These are phyloP conservation scores for Polyommatus icarus DNA, from an alignment of 2,888 invertebrate species.

Conservation along the genomic window DNA sequence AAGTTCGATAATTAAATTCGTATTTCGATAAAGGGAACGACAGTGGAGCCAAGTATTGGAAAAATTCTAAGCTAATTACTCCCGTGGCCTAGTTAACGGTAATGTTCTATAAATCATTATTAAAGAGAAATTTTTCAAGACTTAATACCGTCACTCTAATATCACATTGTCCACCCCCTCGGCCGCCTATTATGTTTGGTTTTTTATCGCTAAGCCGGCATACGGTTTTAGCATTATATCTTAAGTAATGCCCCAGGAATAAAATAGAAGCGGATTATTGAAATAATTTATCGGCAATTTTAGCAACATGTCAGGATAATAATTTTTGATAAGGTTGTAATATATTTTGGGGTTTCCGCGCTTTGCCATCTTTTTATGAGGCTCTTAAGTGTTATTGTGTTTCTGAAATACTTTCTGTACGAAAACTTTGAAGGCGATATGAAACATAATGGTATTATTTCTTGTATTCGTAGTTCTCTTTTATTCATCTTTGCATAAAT, in stretches of 20 bases:
- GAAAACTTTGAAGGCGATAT: not conserved
- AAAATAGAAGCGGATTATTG: conserved; percentile 40
- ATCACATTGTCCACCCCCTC: conserved; percentile 52
- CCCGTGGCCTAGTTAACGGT: not conserved
- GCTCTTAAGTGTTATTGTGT: conserved; percentile 9
- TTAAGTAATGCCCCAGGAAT: conserved; percentile 18
- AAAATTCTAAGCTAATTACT: conserved; percentile 12
- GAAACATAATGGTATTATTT: not conserved
- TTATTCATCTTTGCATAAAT: not conserved
- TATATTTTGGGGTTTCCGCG: conserved; percentile 11
- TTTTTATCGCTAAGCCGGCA: conserved; percentile 67
- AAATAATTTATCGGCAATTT: conserved; percentile 30
- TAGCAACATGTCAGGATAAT: conserved; percentile 30
- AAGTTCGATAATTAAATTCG: not conserved
- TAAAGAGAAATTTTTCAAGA: conserved; percentile 42
- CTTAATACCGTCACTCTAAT: conserved; percentile 49
- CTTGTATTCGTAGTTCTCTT: not conserved
- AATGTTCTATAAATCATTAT: conserved; percentile 41
- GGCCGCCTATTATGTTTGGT: conserved; percentile 59
- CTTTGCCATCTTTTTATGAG: conserved; percentile 12
- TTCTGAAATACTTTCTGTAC: conserved; percentile 1
- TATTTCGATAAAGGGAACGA: not conserved
- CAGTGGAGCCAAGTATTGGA: not conserved
- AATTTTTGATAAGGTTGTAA: conserved; percentile 26
- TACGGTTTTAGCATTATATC: conserved; percentile 62